Percentiles rank a stretch among this genome's conserved stretches.
These are phyloP conservation scores for Paramormyrops kingsleyae DNA, from an alignment of 2,113 vertebrate species.

Conservation along the genomic window DNA sequence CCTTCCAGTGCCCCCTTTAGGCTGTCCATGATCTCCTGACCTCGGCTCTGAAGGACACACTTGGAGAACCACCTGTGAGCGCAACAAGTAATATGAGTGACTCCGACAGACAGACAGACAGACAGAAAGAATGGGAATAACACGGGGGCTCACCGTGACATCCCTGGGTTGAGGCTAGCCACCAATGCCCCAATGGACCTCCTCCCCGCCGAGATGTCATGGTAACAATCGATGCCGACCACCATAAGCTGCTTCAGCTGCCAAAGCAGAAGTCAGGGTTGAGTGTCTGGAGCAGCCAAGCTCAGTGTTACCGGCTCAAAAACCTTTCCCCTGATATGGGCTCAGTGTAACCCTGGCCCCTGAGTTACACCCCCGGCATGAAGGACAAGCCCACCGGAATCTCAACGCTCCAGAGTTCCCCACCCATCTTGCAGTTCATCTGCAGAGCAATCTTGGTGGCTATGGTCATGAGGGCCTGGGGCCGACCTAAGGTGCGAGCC, in stretches of 20 bases:
- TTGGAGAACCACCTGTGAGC: conserved; percentile 85
- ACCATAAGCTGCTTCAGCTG: conserved; percentile 90
- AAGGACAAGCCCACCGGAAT: conserved; percentile 72
- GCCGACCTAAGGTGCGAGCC: conserved; percentile 72
- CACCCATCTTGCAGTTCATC: conserved; percentile 94
- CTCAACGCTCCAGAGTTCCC: conserved; percentile 89
- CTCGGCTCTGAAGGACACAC: conserved; percentile 76
- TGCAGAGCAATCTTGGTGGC: conserved; percentile 89
- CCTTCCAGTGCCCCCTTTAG: conserved; percentile 80
- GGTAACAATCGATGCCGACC: conserved; percentile 93
- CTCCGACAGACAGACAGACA: not conserved
- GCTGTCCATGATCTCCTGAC: conserved; percentile 88
- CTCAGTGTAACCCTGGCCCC: not conserved
- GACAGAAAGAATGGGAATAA: not conserved
- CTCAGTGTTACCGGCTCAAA: not conserved
- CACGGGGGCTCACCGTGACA: conserved; percentile 71
- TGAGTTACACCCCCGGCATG: not conserved
- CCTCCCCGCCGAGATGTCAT: conserved; percentile 72
- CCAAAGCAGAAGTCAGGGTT: not conserved
- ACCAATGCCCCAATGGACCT: conserved; percentile 85
- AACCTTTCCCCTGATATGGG: not conserved
- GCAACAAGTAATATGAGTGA: not conserved
- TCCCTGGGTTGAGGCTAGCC: conserved; percentile 78
- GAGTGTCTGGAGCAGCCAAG: not conserved
- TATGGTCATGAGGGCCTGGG: conserved; percentile 72